phyloP scores from a whole-genome alignment of 2,113 vertebrate genomes.

The Xiphophorus maculatus region DNA sequence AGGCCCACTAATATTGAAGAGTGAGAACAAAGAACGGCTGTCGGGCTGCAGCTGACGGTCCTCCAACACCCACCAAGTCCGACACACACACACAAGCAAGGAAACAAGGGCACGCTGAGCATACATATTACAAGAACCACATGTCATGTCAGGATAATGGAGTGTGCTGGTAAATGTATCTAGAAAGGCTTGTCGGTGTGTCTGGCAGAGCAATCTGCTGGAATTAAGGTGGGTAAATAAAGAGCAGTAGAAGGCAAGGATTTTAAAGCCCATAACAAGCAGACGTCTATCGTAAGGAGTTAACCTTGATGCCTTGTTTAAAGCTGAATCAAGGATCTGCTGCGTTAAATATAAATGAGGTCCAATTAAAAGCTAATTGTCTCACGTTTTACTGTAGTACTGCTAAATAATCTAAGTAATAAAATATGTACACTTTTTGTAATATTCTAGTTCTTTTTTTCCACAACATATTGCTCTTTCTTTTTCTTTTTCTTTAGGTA shows the following conservation, averaged over 20 bases:
- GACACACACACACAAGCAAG: constrained; percentile 1
- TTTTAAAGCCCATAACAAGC: not conserved
- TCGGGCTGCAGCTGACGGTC: constrained; percentile 29
- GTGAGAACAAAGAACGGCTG: constrained; percentile 58
- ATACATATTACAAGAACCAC: constrained; percentile 1
- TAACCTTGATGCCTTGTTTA: not conserved
- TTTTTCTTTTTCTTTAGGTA: not conserved
- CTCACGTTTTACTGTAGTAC: not conserved
- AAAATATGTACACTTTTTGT: too few relatives aligned
- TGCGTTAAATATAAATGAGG: not conserved
- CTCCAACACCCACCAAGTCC: constrained; percentile 42
- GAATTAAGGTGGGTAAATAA: constrained; percentile 15
- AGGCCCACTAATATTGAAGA: constrained; percentile 46
- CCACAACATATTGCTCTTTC: not conserved
- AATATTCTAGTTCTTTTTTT: too few relatives aligned
- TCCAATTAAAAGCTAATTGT: not conserved
- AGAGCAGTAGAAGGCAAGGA: not conserved
- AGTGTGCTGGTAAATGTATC: constrained; percentile 11
- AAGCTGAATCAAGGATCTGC: not conserved
- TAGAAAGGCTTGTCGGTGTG: constrained; percentile 3
- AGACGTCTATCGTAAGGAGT: not conserved
- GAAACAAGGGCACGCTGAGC: constrained; percentile 29
- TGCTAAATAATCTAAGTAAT: not conserved
- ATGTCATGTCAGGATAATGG: constrained; percentile 5
- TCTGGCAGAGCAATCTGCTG: not conserved